Conservation (phyloP, 1,140 invertebrate genomes). For the Diuraphis noxia region DNA sequence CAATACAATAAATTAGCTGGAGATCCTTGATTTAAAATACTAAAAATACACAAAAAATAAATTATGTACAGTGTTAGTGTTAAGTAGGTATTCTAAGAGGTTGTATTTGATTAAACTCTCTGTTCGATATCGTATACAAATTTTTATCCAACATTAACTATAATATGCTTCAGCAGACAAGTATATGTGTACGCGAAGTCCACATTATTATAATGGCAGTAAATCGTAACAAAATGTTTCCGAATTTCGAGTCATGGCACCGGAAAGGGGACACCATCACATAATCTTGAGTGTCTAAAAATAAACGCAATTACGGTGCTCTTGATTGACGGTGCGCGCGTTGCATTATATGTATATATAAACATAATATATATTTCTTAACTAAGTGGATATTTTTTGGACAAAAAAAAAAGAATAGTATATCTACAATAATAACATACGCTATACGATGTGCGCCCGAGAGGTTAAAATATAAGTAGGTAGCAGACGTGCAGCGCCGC, state of each 20-base stretch:
- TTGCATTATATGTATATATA: background rate
- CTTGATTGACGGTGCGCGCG: background rate
- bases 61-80: background rate
- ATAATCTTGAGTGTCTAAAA: background rate
- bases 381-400: constrained; percentile 29
- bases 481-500: background rate
- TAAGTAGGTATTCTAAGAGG: background rate
- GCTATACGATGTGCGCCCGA: background rate
- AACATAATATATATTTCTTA: background rate
- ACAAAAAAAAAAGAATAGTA: background rate
- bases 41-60: background rate
- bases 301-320: constrained; percentile 20
- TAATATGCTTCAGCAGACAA: background rate
- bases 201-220: background rate
- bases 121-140: background rate
- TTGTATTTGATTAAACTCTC: background rate
- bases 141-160: background rate
- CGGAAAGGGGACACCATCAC: background rate
- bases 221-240: background rate
- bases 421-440: background rate
- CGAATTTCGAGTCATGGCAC: background rate
- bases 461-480: background rate
- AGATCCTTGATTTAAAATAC: background rate
- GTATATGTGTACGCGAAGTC: background rate
- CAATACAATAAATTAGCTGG: background rate